Evolutionary conservation across 2,888 invertebrate genomes (phyloP).

Genomic region (Acanthosepion pharaonis): DNA sequence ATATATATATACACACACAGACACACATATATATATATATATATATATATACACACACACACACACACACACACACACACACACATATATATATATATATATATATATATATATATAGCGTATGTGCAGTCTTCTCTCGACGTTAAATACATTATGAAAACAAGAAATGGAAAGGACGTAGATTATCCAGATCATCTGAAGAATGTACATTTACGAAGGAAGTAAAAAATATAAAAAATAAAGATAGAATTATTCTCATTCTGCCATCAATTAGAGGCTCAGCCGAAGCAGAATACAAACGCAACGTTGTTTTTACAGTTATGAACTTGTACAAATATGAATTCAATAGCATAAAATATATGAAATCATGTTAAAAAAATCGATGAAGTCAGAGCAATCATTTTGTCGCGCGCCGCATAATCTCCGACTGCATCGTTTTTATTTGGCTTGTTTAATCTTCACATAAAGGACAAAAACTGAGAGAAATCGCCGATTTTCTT

Average conservation of each 20-base stretch:
- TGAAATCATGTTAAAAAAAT: background rate
- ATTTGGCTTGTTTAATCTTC: background rate
- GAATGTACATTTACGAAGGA: background rate
- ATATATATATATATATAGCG: too few relatives aligned
- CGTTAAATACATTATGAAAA: too few relatives aligned
- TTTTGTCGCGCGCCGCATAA: background rate
- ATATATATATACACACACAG: too few relatives aligned
- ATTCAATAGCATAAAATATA: background rate
- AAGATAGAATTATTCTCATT: background rate
- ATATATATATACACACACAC: too few relatives aligned
- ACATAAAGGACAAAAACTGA: background rate
- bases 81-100: too few relatives aligned
- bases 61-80: too few relatives aligned
- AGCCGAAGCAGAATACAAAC: background rate
- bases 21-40: too few relatives aligned
- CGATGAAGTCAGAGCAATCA: background rate
- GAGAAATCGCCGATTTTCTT: background rate
- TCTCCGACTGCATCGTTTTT: background rate
- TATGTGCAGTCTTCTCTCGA: too few relatives aligned
- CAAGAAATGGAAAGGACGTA: too few relatives aligned
- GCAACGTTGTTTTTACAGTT: background rate
- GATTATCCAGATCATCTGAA: too few relatives aligned
- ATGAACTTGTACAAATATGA: background rate
- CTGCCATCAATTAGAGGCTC: background rate
- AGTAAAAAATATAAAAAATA: background rate